phyloP scores from a whole-genome alignment of 2,113 vertebrate genomes.

The Anoplopoma fimbria region DNA sequence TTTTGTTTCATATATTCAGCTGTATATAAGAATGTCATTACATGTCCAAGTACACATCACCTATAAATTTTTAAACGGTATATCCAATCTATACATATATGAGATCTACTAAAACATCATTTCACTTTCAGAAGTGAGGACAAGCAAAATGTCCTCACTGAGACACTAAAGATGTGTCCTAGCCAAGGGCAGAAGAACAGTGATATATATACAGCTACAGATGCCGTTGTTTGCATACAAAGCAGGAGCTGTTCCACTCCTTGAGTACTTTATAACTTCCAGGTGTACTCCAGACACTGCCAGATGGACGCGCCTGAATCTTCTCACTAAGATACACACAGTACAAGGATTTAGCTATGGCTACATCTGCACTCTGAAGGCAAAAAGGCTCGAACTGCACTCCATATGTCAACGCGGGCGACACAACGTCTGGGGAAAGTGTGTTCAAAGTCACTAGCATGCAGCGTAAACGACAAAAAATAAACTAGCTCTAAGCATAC shows the following conservation, averaged over 20 bases:
- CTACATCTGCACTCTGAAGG: slow-evolving; percentile 4
- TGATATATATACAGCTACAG: background rate
- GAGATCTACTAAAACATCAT: background rate
- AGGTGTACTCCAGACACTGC: slow-evolving; percentile 41
- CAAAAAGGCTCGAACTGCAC: background rate
- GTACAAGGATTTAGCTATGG: background rate
- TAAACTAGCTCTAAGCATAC: slow-evolving; percentile 44
- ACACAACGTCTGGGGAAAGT: background rate
- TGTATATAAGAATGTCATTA: background rate
- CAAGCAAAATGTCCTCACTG: background rate
- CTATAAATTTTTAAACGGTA: too few species aligned
- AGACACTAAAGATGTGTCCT: background rate
- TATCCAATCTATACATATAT: background rate
- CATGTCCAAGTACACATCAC: too few species aligned
- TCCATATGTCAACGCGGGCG: slow-evolving; percentile 19
- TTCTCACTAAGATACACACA: background rate
- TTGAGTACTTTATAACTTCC: slow-evolving; percentile 38
- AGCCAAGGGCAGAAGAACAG: slow-evolving; percentile 3
- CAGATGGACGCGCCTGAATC: slow-evolving; percentile 50
- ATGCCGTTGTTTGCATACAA: slow-evolving; percentile 45
- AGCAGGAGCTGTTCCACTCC: slow-evolving; percentile 1
- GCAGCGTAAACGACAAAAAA: slow-evolving; percentile 18
- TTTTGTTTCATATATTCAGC: background rate
- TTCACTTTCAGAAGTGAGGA: background rate
- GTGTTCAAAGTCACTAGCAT: slow-evolving; percentile 15